Percentiles rank a stretch among this genome's conserved stretches.
Evolutionary conservation across 37 sponge, comb jelly and placozoan species (phyloP).

Genomic region (Chondrosia reniformis): DNA sequence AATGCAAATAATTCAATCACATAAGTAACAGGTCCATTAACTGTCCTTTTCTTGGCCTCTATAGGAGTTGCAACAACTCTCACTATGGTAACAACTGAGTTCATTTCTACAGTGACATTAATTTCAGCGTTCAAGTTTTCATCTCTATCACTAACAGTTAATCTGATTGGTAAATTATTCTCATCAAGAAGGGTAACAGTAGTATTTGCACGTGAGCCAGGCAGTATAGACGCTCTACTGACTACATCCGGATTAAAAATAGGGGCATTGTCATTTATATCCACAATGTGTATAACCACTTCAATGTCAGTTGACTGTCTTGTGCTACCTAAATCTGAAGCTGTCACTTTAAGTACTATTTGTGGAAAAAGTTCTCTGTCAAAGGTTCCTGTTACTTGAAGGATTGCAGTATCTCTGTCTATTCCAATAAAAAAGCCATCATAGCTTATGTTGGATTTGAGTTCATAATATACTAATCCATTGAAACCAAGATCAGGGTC

Average conservation of each 20-base stretch:
- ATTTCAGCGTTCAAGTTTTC: conserved; percentile 19
- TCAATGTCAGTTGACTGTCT: neutral
- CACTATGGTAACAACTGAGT: neutral
- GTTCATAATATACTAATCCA: neutral
- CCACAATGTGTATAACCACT: conserved; percentile 16
- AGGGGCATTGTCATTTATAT: conserved; percentile 34
- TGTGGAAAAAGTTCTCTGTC: conserved; percentile 11
- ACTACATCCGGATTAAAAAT: conserved; percentile 23
- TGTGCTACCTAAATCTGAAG: conserved; percentile 8
- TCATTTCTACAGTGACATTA: neutral
- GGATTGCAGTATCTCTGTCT: neutral
- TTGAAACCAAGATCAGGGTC: conserved; percentile 19
- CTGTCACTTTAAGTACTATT: conserved; percentile 4
- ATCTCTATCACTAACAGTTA: conserved; percentile 18
- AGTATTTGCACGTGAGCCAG: conserved; percentile 2
- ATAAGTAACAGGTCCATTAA: neutral
- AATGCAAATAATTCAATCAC: neutral
- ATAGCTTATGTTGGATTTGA: neutral
- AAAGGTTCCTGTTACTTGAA: neutral
- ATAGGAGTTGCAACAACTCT: neutral
- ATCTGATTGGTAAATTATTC: neutral
- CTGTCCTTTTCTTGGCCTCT: neutral
- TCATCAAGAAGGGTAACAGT: too few relatives aligned
- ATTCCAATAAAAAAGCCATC: neutral
- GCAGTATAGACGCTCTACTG: neutral